These are phyloP conservation scores for Lepidostoma basale DNA, from an alignment of 1,140 invertebrate species.

Conservation along the genomic window DNA sequence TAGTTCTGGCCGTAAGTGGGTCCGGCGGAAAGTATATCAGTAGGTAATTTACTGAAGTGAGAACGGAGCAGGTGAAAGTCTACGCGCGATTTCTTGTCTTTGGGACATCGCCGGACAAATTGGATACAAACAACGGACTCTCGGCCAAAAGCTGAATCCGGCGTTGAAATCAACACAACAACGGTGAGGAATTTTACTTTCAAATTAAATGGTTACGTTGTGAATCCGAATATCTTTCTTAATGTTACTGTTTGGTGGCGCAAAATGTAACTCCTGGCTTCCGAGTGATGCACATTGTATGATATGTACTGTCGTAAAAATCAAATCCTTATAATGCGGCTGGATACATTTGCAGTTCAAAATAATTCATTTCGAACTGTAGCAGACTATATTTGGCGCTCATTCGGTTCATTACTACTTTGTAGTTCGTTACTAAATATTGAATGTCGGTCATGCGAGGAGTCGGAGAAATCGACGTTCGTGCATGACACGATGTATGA, in stretches of 20 bases:
- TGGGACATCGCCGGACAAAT: neutral
- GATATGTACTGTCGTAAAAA: too few relatives aligned
- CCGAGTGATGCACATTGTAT: too few relatives aligned
- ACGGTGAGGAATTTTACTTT: conserved; percentile 37
- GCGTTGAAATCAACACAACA: conserved; percentile 29
- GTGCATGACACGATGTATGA: too few relatives aligned
- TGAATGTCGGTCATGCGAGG: too few relatives aligned
- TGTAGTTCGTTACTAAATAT: too few relatives aligned
- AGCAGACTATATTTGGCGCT: too few relatives aligned
- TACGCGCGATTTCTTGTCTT: conserved; percentile 3
- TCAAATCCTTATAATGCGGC: too few relatives aligned
- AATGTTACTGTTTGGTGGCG: neutral
- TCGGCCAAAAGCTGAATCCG: conserved; percentile 9
- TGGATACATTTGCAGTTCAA: too few relatives aligned
- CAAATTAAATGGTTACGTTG: neutral
- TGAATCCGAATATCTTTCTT: neutral
- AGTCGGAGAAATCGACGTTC: too few relatives aligned
- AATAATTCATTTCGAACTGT: too few relatives aligned
- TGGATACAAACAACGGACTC: conserved; percentile 22
- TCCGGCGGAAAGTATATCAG: conserved; percentile 10
- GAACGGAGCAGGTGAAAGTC: conserved; percentile 26
- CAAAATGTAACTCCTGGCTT: too few relatives aligned
- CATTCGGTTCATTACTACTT: too few relatives aligned
- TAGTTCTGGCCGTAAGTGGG: conserved; percentile 1
- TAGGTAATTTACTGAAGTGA: conserved; percentile 20